Conservation (phyloP, 2,888 invertebrate species). For the Lobophora halterata region DNA sequence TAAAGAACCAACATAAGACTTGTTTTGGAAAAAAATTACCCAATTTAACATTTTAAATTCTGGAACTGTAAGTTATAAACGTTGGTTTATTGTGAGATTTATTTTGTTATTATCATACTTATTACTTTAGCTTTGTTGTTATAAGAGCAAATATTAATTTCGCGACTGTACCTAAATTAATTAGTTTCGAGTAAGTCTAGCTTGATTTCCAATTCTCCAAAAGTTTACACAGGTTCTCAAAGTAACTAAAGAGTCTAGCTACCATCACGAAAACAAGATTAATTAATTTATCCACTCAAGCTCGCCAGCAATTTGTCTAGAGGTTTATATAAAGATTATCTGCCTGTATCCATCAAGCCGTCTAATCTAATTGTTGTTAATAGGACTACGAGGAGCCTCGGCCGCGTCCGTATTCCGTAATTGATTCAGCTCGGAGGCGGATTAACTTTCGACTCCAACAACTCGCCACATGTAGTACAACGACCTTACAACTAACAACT, state of each 20-base stretch:
- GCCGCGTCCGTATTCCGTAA: constrained; percentile 52
- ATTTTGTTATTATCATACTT: too few species aligned
- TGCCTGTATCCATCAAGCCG: constrained; percentile 50
- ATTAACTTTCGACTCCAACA: constrained; percentile 57
- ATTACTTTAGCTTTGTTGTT: too few species aligned
- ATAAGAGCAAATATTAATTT: too few species aligned
- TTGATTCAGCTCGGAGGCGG: constrained; percentile 63
- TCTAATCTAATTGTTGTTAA: constrained; percentile 65
- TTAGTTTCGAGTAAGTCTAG: neutral
- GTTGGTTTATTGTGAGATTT: too few species aligned
- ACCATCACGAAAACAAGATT: constrained; percentile 25
- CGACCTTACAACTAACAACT: constrained; percentile 60
- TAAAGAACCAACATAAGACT: too few species aligned
- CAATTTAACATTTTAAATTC: too few species aligned
- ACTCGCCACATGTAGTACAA: constrained; percentile 50
- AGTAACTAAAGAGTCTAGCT: constrained; percentile 5
- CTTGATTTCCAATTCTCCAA: constrained; percentile 5
- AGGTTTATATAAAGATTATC: constrained; percentile 56
- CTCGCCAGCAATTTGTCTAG: constrained; percentile 44
- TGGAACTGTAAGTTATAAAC: too few species aligned
- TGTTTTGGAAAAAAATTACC: too few species aligned
- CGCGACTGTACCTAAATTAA: too few species aligned
- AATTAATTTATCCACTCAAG: constrained; percentile 18
- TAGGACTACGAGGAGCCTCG: constrained; percentile 52
- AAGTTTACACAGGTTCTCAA: constrained; percentile 11